Base-by-base conservation (phyloP, 1,140 invertebrate genomes). In the Heterodera carotae region DNA sequence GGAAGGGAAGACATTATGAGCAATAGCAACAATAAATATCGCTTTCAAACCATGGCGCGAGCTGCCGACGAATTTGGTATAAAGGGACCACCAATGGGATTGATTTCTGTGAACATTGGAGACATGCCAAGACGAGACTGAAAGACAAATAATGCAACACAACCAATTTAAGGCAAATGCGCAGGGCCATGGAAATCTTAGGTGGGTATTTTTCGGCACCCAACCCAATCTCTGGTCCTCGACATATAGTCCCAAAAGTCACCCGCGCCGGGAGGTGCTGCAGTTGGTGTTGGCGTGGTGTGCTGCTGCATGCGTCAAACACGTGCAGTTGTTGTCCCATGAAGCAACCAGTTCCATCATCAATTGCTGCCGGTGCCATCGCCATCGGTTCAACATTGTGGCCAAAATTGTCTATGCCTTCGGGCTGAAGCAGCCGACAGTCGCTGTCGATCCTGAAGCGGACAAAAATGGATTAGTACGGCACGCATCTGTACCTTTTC, bases 31-130 rank as follows among this genome's bases (percentile, higher is more conserved):
- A n/a, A n/a, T n/a, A n/a, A n/a, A n/a, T n/a, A n/a, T n/a, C n/a
- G n/a, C n/a, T n/a, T n/a, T n/a, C n/a, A n/a, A n/a, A n/a, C n/a
- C n/a, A n/a, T n/a, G n/a, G n/a, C n/a, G n/a, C n/a, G n/a, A n/a
- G n/a, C n/a, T n/a, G n/a, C n/a, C n/a, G n/a, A n/a, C n/a, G n/a
- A n/a, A n/a, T n/a, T n/a, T n/a, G n/a, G n/a, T n/a, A n/a, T n/a
- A n/a, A n/a, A n/a, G n/a, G 39, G 39, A 3, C 7, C n/a, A 22
- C 27, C 62, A 66, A 66, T 66, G 25, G 62, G 62, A 27, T 25
- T 66, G 62, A 66, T 66, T 25, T 66, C 62, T 2, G 62, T 5
- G 25, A 66, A 66, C 62, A 66, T 66, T 10, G 62, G 27, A 5
- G 62, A 22, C 27, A 66, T 4, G 0, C 7, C 3, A 6, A 22